A percentile compares a stretch with the other conserved stretches of the same genome.
phyloP scores from a whole-genome alignment of 2,888 invertebrate species.

The Pseudococcus viburni region DNA sequence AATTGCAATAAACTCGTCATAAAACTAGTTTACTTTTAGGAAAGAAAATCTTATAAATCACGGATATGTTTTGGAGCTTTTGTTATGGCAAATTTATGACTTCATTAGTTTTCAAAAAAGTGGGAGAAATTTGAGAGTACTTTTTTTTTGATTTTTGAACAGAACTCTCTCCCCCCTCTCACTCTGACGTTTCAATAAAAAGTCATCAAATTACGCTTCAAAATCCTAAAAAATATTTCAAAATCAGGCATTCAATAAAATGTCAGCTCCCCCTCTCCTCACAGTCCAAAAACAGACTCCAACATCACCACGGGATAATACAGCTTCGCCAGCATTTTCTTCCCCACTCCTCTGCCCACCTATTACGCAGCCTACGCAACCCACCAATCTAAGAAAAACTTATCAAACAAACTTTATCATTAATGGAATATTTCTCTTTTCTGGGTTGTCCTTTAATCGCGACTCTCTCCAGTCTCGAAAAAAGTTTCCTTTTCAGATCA shows the following conservation, averaged over 20 bases:
- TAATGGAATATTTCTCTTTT: conserved; percentile 6
- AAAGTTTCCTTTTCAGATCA: neutral
- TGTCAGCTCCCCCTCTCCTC: too few species aligned
- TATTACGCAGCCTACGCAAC: neutral
- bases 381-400: neutral
- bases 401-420: conserved; percentile 41
- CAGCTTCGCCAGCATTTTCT: neutral
- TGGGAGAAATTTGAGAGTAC: too few species aligned
- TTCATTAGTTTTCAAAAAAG: too few species aligned
- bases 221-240: too few species aligned
- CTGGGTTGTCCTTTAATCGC: neutral
- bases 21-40: neutral
- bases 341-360: neutral
- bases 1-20: neutral
- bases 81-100: too few species aligned
- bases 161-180: too few species aligned
- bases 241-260: too few species aligned
- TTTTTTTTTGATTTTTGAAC: too few species aligned
- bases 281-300: neutral
- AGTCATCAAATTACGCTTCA: too few species aligned
- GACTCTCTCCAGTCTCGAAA: neutral
- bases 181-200: too few species aligned
- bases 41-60: too few species aligned
- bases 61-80: too few species aligned
- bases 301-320: neutral